Conservation (phyloP, 2,113 vertebrate species). For the Hemiscyllium ocellatum region DNA sequence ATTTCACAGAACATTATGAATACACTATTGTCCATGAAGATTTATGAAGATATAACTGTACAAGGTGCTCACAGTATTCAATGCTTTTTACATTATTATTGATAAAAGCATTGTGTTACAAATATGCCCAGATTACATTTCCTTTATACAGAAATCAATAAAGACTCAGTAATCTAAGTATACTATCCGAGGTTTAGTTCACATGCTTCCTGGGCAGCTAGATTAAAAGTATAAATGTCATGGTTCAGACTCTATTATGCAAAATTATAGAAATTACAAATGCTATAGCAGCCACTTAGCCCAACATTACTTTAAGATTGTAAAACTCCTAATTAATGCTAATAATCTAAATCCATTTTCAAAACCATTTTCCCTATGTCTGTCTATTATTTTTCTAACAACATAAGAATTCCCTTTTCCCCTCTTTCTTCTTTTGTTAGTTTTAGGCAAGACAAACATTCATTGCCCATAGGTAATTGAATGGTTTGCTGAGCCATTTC, state of each 20-base stretch:
- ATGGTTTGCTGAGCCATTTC: too few species aligned
- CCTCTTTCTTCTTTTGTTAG: too few species aligned
- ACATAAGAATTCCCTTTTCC: background rate
- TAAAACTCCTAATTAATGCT: background rate
- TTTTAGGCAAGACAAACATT: too few species aligned
- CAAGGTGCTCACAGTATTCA: background rate
- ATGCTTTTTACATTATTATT: background rate
- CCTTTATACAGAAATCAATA: background rate
- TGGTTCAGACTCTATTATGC: background rate
- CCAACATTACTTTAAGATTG: background rate
- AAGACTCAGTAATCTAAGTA: constrained; percentile 13
- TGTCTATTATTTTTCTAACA: background rate
- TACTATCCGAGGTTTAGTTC: background rate
- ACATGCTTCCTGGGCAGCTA: background rate
- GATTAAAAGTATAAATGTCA: background rate
- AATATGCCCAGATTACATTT: background rate
- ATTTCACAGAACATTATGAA: background rate
- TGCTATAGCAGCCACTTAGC: background rate
- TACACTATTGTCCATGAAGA: background rate
- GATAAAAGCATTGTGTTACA: constrained; percentile 1
- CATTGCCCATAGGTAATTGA: too few species aligned
- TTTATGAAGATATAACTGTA: background rate
- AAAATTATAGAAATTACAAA: background rate
- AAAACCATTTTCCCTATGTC: background rate
- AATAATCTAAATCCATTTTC: background rate